Base-by-base conservation (phyloP, 2,888 invertebrate genomes). In the Notodonta dromedarius region DNA sequence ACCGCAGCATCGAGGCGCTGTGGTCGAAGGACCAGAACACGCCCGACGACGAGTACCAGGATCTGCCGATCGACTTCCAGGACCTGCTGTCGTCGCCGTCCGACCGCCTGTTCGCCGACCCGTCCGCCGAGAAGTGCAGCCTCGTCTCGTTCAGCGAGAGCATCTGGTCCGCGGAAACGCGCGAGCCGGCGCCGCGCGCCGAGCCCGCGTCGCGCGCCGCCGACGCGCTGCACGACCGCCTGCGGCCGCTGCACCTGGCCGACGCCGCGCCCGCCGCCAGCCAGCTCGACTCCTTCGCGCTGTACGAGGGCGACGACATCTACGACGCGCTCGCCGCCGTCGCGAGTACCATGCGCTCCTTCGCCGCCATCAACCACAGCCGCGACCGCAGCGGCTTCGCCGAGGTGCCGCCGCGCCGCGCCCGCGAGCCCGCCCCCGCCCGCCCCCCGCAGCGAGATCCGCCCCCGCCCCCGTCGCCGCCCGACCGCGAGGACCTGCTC, bases 1-100 rank as follows among this genome's bases (percentile, higher is more conserved):
- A 96, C 82, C 94, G 94, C 70, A 95, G 94, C 81, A 93, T 96
- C 68, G 96, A 96, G 83, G 96, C 96, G 50, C 87, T 96, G 63
- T 96, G 96, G 96, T 94, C 91, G 72, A 87, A 94, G 79, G 88
- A 94, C 73, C 90, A 92, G 82, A 85, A 88, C 76, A 92, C 93
- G 11, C 93, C 94, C 9, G 92, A 93, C 65, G 94, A 94, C 70
- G 94, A 94, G 73, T 95, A 94, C 73, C 94, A 94, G 66, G 95
- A 95, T 76, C 85, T 95, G 70, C 95, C 95, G n/a, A 94, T 95
- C 71, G 94, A 95, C 79, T 94, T 95, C 68, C 93, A 94, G 63
- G 94, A 94, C 72, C 82, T 95, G 62, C 86, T 95, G 56, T 94
- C 95, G 66, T 95, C 95, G 53, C 95, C 95, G 14, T 93, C 93